phyloP scores from a whole-genome alignment of 2,113 vertebrate genomes.

The Ceyx margarethae region DNA sequence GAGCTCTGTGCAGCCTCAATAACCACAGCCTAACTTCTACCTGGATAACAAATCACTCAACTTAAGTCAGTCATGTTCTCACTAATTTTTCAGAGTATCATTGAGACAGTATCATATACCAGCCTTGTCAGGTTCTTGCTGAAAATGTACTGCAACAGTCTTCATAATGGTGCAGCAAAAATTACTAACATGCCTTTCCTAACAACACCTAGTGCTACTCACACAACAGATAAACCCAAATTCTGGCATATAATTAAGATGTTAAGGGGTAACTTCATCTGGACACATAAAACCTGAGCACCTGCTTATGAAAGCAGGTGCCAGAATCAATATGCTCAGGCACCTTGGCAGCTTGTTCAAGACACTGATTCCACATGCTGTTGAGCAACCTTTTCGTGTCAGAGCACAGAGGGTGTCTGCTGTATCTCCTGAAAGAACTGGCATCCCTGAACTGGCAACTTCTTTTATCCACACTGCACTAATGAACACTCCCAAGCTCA shows the following conservation, averaged over 20 bases:
- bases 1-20: background rate
- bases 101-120: background rate
- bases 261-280: constrained; percentile 34
- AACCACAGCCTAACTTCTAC: background rate
- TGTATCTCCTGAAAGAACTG: background rate
- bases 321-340: background rate
- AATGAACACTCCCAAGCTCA: background rate
- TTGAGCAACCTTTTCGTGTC: background rate
- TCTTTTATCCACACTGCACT: background rate
- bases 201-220: background rate
- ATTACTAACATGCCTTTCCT: background rate
- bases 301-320: background rate
- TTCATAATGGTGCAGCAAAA: background rate
- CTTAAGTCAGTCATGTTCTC: background rate
- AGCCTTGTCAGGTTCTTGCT: background rate
- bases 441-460: background rate
- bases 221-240: background rate
- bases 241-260: constrained; percentile 22
- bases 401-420: background rate
- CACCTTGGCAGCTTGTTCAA: background rate
- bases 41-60: background rate
- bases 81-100: background rate
- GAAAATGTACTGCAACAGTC: background rate
- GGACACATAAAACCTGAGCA: constrained; percentile 31
- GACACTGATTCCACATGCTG: background rate